Evolutionary conservation across 2,888 invertebrate species (phyloP), one percentile per base, ranked within the genome.

Genomic region (Conchocele bisecta): DNA sequence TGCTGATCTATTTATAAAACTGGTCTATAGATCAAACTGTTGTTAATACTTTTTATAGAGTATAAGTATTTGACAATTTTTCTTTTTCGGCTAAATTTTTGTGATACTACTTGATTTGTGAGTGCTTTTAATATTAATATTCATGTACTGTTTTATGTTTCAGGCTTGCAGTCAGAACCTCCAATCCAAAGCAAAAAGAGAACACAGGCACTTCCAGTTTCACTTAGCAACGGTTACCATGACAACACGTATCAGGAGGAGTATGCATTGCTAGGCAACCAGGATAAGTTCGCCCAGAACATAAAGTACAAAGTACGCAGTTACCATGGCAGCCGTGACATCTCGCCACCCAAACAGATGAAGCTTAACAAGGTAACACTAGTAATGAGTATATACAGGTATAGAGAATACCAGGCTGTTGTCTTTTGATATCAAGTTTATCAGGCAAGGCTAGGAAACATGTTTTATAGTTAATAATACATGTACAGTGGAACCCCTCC

Each of bases 221-320:
- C 84, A 6, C 68, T 85, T 1, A 82, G 81, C 26, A 77, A 76
- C 50, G 77, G 86, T 29, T 87, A 81, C 51, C 77, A 82, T 61
- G 79, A 80, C 41, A 56, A 70, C 13, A 24, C 20, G 33, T 60
- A 42, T 48, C 31, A 56, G 46, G 85, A 84, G 46, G 87, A 88
- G 7, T 90, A 82, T 78, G 81, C 86, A 17, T 82, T 90, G 41
- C 83, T 90, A 33, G 90, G 90, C 11, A 83, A 86, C 60, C 88
- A 90, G 74, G 83, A 85, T 17, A 90, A 89, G 72, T 90, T 90
- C 73, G 75, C 83, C 1, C 35, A 70, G 22, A 90, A 88, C 76
- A 85, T 90, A 1, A 74, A 70, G 20, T 90, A 90, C 70, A 78
- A 73, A 31, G 69, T 81, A 7, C 77, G 79, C 29, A 56, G 61